These are phyloP conservation scores for Nixonia krombeini DNA, from an alignment of 1,140 invertebrate genomes.

Conservation along the genomic window DNA sequence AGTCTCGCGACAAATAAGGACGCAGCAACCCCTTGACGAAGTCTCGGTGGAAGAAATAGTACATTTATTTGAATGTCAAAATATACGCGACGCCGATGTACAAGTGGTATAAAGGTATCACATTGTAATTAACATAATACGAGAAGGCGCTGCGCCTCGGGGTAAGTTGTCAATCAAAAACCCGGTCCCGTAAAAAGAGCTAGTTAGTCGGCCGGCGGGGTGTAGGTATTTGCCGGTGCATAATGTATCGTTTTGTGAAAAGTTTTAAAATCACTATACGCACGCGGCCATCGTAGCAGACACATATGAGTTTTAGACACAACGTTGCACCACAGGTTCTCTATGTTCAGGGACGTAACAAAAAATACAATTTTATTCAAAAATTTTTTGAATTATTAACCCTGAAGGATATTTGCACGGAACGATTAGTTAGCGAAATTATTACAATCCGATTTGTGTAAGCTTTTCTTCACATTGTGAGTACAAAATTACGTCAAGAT, in stretches of 20 bases:
- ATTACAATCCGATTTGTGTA: too few species aligned
- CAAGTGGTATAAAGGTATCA: constrained; percentile 60
- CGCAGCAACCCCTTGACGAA: background rate
- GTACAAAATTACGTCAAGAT: too few species aligned
- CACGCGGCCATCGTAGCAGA: constrained; percentile 23
- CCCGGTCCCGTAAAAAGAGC: constrained; percentile 59
- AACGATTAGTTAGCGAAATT: too few species aligned
- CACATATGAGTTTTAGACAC: too few species aligned
- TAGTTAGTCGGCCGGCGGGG: constrained; percentile 44
- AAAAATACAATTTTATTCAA: too few species aligned
- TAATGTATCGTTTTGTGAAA: constrained; percentile 52
- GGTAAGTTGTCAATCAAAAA: constrained; percentile 67
- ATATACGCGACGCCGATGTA: constrained; percentile 55
- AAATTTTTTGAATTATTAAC: background rate
- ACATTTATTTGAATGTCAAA: constrained; percentile 69
- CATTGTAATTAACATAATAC: constrained; percentile 68
- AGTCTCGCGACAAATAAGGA: too few species aligned
- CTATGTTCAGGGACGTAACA: too few species aligned
- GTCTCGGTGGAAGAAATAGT: constrained; percentile 5
- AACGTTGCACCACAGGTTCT: too few species aligned
- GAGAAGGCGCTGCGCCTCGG: too few species aligned
- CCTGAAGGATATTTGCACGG: background rate
- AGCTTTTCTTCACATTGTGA: too few species aligned
- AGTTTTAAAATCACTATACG: constrained; percentile 37
- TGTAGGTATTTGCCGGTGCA: constrained; percentile 45